Evolutionary conservation across 2,797 vertebrate species (phyloP).

Genomic region (Rachycentron canadum): DNA sequence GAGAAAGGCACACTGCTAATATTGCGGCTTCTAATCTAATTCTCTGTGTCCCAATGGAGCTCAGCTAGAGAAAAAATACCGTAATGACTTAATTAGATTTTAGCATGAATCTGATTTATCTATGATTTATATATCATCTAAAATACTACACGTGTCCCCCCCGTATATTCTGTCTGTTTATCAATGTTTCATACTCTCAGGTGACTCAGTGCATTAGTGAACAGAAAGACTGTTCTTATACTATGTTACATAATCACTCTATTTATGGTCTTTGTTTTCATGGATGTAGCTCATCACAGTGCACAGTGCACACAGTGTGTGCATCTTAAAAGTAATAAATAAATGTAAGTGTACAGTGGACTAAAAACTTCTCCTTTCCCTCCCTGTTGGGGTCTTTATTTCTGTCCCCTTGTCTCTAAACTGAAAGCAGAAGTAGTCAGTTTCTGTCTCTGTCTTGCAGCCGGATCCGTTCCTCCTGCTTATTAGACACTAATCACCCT

Average conservation of each 20-base stretch:
- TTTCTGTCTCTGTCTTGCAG: constrained; percentile 23
- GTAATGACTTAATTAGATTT: constrained; percentile 53
- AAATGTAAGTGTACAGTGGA: background rate
- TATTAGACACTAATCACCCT: constrained; percentile 25
- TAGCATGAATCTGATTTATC: constrained; percentile 24
- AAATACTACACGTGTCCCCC: background rate
- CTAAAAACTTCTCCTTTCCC: constrained; percentile 7
- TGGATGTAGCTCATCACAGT: background rate
- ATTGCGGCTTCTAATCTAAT: constrained; percentile 44
- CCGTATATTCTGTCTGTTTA: background rate
- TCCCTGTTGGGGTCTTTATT: constrained; percentile 53
- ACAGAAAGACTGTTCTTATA: background rate
- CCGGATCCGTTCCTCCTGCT: constrained; percentile 29
- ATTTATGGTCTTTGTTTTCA: constrained; percentile 9
- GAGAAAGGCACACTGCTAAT: constrained; percentile 30
- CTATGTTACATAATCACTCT: background rate
- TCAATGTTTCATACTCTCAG: background rate
- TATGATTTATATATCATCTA: constrained; percentile 3
- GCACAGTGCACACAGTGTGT: too few relatives aligned
- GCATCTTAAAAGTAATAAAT: background rate
- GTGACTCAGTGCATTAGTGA: constrained; percentile 4
- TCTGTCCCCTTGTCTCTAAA: constrained; percentile 30
- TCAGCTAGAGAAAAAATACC: constrained; percentile 15
- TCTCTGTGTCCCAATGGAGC: constrained; percentile 32
- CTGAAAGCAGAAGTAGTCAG: constrained; percentile 20